Evolutionary conservation across 2,797 vertebrate genomes (phyloP), one percentile per base, ranked within the genome.

Genomic region (Galago senegalensis): DNA sequence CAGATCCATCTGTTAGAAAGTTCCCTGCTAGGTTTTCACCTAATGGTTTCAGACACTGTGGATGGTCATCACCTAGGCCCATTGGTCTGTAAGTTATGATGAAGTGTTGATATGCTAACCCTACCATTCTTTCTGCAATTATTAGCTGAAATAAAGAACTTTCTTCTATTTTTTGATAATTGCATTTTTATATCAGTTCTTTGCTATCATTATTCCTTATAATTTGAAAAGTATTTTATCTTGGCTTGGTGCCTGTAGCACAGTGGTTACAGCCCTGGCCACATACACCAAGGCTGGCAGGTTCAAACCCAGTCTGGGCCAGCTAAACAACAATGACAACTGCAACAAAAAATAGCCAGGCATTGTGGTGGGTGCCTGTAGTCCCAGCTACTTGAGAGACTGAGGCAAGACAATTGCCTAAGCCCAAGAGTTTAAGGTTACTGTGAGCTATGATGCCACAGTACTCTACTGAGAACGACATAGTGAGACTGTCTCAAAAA

Each of bases 181-280:
- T 56, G 16, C 5, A 34, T 56, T 56, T 56, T 18, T 56, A 5
- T 56, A 56, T 56, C 23, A 73, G 43, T 53, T 20, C 27, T 75
- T 93, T 73, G 34, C 37, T 88, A 40, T 34, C 40, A 25, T n/a
- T 91, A 23, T 67, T 88, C 67, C 83, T 88, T 84, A 73, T 61
- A 65, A 37, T 93, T 43, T 23, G 31, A 79, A 93, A 58, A 65
- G 67, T 87, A 40, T 63, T 89, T 83, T 34, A 63, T 72, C 63
- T 79, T 67, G 56, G 16, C 49, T 49, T 49, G 49, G 49, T 14
- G 49, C 49, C 49, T 14, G 4, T 49, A 49, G 49, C 49, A 49
- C 49, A 49, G 49, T 49, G 49, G 49, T 49, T 49, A 49, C 13
- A 3, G 49, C 49, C 2, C 49, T 1, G 13, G 13, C 49, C 49